phyloP scores from a whole-genome alignment of 2,113 vertebrate species.

The cattle (Bos taurus) region DNA sequence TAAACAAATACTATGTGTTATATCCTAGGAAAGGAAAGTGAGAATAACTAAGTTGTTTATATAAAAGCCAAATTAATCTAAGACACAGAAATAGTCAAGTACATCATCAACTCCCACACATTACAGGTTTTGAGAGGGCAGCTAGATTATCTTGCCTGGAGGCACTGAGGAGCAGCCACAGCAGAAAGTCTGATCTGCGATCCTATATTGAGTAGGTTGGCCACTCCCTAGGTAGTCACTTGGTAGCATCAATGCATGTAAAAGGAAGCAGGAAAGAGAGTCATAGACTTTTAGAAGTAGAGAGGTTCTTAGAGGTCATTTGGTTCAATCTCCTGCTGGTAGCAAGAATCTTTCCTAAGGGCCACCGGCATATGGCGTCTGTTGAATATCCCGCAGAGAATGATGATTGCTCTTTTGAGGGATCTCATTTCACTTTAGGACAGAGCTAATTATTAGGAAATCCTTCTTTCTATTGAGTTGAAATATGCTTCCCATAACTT shows the following conservation, averaged over 20 bases:
- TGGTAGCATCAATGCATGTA: neutral
- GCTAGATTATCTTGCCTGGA: conserved; percentile 17
- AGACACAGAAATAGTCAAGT: conserved; percentile 5
- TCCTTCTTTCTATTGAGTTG: conserved; percentile 15
- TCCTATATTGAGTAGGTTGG: neutral
- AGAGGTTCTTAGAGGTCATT: conserved; percentile 21
- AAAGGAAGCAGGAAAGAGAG: neutral
- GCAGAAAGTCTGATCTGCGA: conserved; percentile 7
- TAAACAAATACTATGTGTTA: neutral
- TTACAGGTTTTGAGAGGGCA: neutral
- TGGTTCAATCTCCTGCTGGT: neutral
- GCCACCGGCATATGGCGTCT: neutral
- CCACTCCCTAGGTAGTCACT: neutral
- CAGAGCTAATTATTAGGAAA: conserved; percentile 60
- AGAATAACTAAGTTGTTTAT: conserved; percentile 42
- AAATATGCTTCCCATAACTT: conserved; percentile 48
- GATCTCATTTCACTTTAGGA: conserved; percentile 42
- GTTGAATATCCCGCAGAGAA: neutral
- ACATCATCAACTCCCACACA: neutral
- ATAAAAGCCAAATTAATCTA: conserved; percentile 40
- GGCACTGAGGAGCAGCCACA: neutral
- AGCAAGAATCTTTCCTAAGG: neutral
- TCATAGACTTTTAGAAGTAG: neutral
- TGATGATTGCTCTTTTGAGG: conserved; percentile 22
- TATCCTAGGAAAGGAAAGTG: neutral